A percentile compares a stretch with the other conserved stretches of the same genome.
Conservation (phyloP, 2,113 vertebrate species). For the Forbesichthys agassizii region DNA sequence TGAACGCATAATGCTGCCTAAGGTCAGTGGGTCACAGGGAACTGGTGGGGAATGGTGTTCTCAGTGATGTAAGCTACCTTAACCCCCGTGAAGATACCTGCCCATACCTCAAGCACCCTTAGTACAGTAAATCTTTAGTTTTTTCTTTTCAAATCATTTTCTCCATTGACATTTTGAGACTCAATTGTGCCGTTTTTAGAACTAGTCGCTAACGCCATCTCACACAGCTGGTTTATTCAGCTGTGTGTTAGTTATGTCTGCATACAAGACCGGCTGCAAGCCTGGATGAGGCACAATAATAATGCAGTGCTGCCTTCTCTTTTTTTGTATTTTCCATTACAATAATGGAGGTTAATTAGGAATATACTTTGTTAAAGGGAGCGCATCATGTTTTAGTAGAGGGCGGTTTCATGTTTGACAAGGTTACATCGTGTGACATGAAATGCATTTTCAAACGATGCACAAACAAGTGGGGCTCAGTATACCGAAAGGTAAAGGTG, state of each 20-base stretch:
- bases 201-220: slow-evolving; percentile 1
- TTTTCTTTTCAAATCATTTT: slow-evolving; percentile 13
- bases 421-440: not conserved
- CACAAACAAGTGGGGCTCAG: no score
- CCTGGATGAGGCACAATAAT: slow-evolving; percentile 1
- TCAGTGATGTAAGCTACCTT: not conserved
- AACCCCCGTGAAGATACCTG: no score
- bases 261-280: not conserved
- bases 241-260: not conserved
- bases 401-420: not conserved
- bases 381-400: not conserved
- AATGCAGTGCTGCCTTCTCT: slow-evolving; percentile 3
- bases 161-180: slow-evolving; percentile 24
- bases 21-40: slow-evolving; percentile 33
- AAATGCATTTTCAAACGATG: no score
- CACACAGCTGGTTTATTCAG: slow-evolving; percentile 14
- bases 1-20: not conserved
- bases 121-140: not conserved
- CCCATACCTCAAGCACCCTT: no score
- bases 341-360: not conserved
- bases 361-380: not conserved
- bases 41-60: not conserved
- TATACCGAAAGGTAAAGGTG: no score
- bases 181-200: slow-evolving; percentile 1
- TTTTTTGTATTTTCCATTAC: not conserved